Evolutionary conservation across 2,888 invertebrate genomes (phyloP), one percentile per base, ranked within the genome.

Genomic region (Drosophila mulleri): DNA sequence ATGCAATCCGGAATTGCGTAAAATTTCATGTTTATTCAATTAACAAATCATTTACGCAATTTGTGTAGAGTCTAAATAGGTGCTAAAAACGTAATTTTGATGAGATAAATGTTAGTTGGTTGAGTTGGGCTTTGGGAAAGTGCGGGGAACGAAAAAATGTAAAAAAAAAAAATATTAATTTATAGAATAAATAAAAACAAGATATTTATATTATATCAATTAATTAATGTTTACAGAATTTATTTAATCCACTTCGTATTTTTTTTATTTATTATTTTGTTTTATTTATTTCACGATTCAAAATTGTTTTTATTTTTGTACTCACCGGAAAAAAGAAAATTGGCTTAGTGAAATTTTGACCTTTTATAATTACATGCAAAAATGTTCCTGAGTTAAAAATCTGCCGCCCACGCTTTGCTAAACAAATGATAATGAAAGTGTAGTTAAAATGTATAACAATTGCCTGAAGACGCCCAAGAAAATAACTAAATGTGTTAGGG

Each of bases 1-100:
- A 78, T 76, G 79, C 74, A 87, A 87, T 62, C 47, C 7, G 16
- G 48, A 57, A 60, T 80, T 73, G 69, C 64, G 70, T 66, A 67
- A 73, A 44, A 26, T 16, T n/a, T 4, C 32, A 44, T 29, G 81
- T 62, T 73, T 66, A 79, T 79, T 80, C 12, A 32, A 57, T 74
- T 64, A 71, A 54, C 74, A 66, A 65, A 57, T 53, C 20, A 41
- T 56, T 60, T 32, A 72, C 41, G 72, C 59, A 65, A 64, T 63
- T 18, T 8, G 20, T 29, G 6, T n/a, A n/a, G 4, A 23, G 16
- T 5, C 20, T 44, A 39, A 75, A 37, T 41, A 26, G 45, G 53
- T 57, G 80, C 26, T 61, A 77, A 77, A 4, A 62, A 18, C 41
- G 41, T 45, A 41, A 41, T 3, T 32, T 47, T 42, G n/a, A n/a